Percentiles rank a stretch among this genome's conserved stretches.
Evolutionary conservation across 2,113 vertebrate genomes (phyloP).

Genomic region (Clarias magur): DNA sequence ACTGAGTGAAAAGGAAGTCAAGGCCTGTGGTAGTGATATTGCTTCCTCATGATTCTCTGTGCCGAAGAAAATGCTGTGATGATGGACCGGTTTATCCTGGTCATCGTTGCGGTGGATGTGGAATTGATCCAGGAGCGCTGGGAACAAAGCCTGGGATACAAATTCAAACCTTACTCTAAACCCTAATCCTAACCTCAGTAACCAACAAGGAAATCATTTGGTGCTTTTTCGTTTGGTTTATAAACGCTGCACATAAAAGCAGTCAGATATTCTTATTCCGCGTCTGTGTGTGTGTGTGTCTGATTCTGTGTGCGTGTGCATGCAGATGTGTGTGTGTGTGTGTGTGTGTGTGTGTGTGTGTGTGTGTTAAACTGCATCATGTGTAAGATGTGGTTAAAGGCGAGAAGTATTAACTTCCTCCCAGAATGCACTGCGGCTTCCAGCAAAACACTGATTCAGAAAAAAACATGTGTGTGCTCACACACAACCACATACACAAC

Average conservation of each 20-base stretch:
- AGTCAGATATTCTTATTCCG: background rate
- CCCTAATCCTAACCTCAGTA: background rate
- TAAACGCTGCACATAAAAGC: background rate
- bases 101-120: background rate
- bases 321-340: background rate
- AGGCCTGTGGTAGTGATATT: background rate
- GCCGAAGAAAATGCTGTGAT: background rate
- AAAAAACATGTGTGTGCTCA: constrained; percentile 48
- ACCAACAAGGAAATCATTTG: background rate
- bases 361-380: constrained; percentile 16
- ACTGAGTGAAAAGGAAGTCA: constrained; percentile 4
- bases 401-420: constrained; percentile 72
- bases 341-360: background rate
- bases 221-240: background rate
- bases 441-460: constrained; percentile 72
- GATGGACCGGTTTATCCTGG: background rate
- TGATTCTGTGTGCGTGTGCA: background rate
- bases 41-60: background rate
- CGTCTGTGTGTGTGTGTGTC: background rate
- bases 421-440: constrained; percentile 63
- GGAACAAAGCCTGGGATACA: background rate
- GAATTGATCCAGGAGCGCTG: background rate
- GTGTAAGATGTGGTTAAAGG: constrained; percentile 73
- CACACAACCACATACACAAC: constrained; percentile 15
- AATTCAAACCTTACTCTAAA: background rate